Evolutionary conservation across 2,797 vertebrate species (phyloP), one percentile per base, ranked within the genome.

Genomic region (Tapirus indicus): DNA sequence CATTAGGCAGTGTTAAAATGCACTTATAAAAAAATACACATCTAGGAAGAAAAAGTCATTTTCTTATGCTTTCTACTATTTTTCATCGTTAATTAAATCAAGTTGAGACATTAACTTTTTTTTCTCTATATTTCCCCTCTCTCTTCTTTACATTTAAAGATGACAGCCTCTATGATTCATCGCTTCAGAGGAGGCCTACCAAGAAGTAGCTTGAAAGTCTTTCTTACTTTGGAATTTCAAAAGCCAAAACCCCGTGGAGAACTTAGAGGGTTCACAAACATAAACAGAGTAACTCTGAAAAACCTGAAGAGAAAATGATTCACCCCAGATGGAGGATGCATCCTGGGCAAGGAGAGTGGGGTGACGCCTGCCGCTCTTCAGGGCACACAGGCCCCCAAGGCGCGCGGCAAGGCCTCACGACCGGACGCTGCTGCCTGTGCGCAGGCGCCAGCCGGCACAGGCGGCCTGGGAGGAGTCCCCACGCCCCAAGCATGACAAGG

Each of bases 211-310:
- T 75, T 92, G n/a, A 86, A 93, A 83, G 38, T 38, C 74, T 91
- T 88, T 77, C 68, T 88, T 47, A 52, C 41, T 96, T 93, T 86
- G 69, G 27, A 74, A 96, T 83, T 92, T 96, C 49, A 78, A 86
- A 95, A 95, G 23, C 52, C 35, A 91, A 97, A 94, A 62, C 68
- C 69, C 72, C 87, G 0, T 25, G 68, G 78, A 94, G 58, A 69
- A 86, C 3, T 86, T 91, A 72, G 32, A 52, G 71, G 93, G 32
- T 68, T 94, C 41, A 72, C 3, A 25, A 86, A 74, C 69, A 56
- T 91, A 94, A 95, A 91, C 66, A 96, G 68, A 78, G 52, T 5
- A 56, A 38, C 68, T 88, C 62, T 96, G 49, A 84, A 85, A 74
- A 97, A 88, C 0, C 27, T 54, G 8, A 72, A 90, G 38, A 58